Base-by-base conservation (phyloP, 2,888 invertebrate species). In the Nymphalis urticae region DNA sequence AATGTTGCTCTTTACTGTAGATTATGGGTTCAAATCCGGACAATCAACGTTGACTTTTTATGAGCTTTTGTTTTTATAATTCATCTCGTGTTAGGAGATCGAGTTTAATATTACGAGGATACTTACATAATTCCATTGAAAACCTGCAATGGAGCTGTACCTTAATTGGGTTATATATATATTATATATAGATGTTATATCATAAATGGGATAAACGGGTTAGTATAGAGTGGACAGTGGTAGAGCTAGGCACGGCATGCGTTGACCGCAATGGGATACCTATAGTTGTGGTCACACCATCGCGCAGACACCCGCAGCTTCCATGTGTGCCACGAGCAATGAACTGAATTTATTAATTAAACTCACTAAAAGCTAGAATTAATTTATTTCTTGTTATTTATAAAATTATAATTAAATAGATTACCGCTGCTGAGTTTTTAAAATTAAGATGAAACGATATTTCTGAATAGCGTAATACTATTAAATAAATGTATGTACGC, bases 241-340 rank as follows among this genome's bases (percentile, higher is more conserved):
- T 48, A 32, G 51, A 24, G 19, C 63, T 53, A 60, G 59, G 50
- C 64, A 32, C 51, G 62, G 61, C 60, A 50, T 24, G 62, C 48
- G 50, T 59, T 59, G 36, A 61, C 68, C 68, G 54, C 64, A 68
- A 64, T 17, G 61, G 54, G 36, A 68, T 68, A 60, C 66, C 66
- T 32, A 42, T 36, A 42, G 62, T 50, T 67, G 66, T 50, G 66
- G 66, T 67, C 66, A 36, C 59, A 50, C 36, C 61, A 51, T 64
- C 65, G 61, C 60, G 60, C 62, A 62, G 66, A 62, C 62, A 62
- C 66, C 66, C 62, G 66, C 66, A 19, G 50, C 27, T 48, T 48
- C 48, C 62, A 50, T 50, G 50, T 50, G 50, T 50, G 56, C 56
- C 27, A 32, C 42, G 56, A 61, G 9, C 62, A 56, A 58, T 50